phyloP scores from a whole-genome alignment of 1,140 invertebrate genomes.

The Tetragonula clypearis region DNA sequence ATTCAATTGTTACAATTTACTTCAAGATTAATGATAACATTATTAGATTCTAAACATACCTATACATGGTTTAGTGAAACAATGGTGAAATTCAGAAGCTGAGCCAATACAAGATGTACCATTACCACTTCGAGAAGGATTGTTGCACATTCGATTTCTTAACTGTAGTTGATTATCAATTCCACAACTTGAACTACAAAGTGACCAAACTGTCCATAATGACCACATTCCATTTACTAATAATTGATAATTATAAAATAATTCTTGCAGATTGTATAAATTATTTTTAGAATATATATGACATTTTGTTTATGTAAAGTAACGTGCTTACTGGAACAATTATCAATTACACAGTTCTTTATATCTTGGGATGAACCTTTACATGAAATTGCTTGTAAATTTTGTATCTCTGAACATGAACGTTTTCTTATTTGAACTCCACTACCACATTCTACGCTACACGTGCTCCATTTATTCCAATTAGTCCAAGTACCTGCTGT shows the following conservation, averaged over 20 bases:
- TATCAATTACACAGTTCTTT: conserved; percentile 30
- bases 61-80: conserved; percentile 43
- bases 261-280: neutral
- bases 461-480: conserved; percentile 35
- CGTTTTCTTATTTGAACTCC: conserved; percentile 33
- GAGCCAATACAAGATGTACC: conserved; percentile 34
- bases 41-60: conserved; percentile 10
- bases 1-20: neutral
- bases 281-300: neutral
- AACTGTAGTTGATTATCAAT: conserved; percentile 40
- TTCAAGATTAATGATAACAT: neutral
- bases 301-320: neutral
- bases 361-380: conserved; percentile 29
- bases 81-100: conserved; percentile 47
- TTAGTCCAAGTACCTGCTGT: conserved; percentile 32
- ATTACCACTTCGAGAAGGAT: conserved; percentile 47
- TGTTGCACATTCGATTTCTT: conserved; percentile 51
- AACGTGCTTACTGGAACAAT: conserved; percentile 32
- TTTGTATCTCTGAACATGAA: conserved; percentile 24
- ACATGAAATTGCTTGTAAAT: conserved; percentile 15
- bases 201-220: conserved; percentile 41
- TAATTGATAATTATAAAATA: neutral
- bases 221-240: conserved; percentile 49
- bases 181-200: conserved; percentile 44
- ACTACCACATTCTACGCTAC: conserved; percentile 35